Evolutionary conservation across 23 tunicate genomes (phyloP), one percentile per base, ranked within the genome.

Genomic region (Phallusia fumigata): DNA sequence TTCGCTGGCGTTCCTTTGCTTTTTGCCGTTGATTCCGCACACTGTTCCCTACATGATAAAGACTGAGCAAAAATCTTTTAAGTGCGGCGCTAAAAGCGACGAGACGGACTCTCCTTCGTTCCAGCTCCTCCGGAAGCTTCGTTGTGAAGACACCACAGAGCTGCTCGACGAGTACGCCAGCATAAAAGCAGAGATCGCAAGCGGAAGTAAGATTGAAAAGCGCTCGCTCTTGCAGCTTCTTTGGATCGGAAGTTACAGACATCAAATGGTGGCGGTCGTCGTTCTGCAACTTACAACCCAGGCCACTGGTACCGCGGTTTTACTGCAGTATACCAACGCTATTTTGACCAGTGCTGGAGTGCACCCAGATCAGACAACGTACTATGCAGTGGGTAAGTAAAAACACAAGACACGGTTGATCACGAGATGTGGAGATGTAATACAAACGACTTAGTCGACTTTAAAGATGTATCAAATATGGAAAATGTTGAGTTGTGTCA

Each of bases 11-110:
- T 90, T 33, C 64, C 78, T 84, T 33, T 35, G 80, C 74, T 32
- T 45, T 52, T 30, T 32, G 0, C 85, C 95, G 30, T 85, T 64
- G 85, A 31, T 85, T 19, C 95, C 95, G 2, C 72, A 85, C n/a
- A 85, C 89, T 3, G 75, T 81, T 2, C 30, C 86, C 1, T 88
- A 74, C 52, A 11, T 75, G 22, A 52, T 88, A 28, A 26, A 82
- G 78, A 64, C 52, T 1, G 51, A 87, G 33, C 53, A 81, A 19
- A 40, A 40, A 5, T 40, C 47, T 40, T 40, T 40, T 10, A 40
- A 40, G 10, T 40, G 10, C 10, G 26, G 28, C 36, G 64, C 8
- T 52, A 77, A 86, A 19, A 33, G 30, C 28, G 65, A 12, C 24
- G 33, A 32, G 33, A 36, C n/a, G 35, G 36, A 45, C 32, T 47